Evolutionary conservation across 1,140 invertebrate species (phyloP).

Genomic region (Papilio helenus): DNA sequence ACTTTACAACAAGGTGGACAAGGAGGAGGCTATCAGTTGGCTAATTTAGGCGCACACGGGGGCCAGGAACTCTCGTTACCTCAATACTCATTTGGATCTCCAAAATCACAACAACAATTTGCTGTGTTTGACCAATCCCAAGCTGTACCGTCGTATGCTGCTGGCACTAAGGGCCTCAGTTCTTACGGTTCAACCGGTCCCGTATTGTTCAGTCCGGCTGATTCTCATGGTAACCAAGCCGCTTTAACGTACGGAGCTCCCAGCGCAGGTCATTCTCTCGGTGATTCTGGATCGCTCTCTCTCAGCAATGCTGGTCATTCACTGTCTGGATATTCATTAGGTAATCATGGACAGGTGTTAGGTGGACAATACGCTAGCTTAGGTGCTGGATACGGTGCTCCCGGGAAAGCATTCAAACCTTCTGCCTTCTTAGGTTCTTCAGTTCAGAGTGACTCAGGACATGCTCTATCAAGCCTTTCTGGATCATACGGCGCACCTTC

Average conservation of each 20-base stretch:
- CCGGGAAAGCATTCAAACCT: constrained; percentile 73
- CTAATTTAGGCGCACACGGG: constrained; percentile 51
- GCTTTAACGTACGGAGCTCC: constrained; percentile 55
- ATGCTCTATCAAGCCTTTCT: constrained; percentile 56
- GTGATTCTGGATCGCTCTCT: constrained; percentile 49
- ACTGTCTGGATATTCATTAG: constrained; percentile 48
- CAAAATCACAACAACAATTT: constrained; percentile 60
- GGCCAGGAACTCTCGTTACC: constrained; percentile 51
- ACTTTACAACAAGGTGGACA: constrained; percentile 56
- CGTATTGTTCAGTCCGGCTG: constrained; percentile 67
- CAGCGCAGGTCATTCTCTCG: constrained; percentile 59
- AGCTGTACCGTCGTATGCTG: constrained; percentile 64
- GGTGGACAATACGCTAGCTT: constrained; percentile 61
- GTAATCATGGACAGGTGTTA: constrained; percentile 47
- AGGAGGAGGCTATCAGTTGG: constrained; percentile 53
- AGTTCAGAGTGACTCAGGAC: constrained; percentile 61
- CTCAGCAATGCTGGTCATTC: constrained; percentile 53
- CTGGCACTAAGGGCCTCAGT: constrained; percentile 69
- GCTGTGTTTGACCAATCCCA: constrained; percentile 51
- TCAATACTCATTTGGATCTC: constrained; percentile 60
- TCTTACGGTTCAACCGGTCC: constrained; percentile 73
- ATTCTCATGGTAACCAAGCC: constrained; percentile 53
- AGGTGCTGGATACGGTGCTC: constrained; percentile 53
- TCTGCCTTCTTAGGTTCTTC: constrained; percentile 73
- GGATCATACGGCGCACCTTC: constrained; percentile 65